Conservation (phyloP, 1,140 invertebrate genomes). For the Drosophila burlai region DNA sequence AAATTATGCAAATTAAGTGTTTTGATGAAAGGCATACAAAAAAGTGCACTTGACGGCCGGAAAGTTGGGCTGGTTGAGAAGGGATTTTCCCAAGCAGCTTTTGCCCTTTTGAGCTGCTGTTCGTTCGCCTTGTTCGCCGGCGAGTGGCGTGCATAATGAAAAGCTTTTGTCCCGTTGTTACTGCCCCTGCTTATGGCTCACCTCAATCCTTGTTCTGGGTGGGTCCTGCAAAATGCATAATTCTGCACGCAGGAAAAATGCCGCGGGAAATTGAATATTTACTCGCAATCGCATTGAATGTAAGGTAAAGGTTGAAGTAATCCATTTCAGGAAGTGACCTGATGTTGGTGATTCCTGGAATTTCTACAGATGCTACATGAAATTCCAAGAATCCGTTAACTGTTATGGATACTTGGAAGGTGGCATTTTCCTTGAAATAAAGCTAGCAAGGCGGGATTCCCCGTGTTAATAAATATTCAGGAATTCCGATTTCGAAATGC, state of each 20-base stretch:
- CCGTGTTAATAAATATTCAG: neutral
- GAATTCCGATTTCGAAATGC: neutral
- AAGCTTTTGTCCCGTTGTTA: conserved; percentile 53
- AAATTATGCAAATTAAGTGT: conserved; percentile 82
- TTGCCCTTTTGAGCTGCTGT: conserved; percentile 57
- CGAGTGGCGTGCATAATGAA: conserved; percentile 58
- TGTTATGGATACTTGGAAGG: too few species aligned
- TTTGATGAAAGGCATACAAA: conserved; percentile 76
- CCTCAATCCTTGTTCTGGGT: conserved; percentile 33
- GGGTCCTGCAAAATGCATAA: conserved; percentile 30
- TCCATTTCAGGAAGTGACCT: neutral
- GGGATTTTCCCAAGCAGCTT: conserved; percentile 28
- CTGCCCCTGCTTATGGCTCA: conserved; percentile 31
- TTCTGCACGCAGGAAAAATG: conserved; percentile 18
- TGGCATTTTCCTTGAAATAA: neutral
- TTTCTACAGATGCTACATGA: neutral
- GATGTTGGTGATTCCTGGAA: neutral
- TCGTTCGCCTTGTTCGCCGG: conserved; percentile 44
- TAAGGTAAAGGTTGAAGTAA: neutral
- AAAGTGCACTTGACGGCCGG: conserved; percentile 67
- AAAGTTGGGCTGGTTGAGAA: conserved; percentile 11
- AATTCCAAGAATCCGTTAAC: neutral
- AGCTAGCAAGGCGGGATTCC: neutral
- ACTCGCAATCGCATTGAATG: neutral
- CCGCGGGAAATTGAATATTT: neutral